Evolutionary conservation across 1,140 invertebrate species (phyloP).

Genomic region (Chironomus tepperi): DNA sequence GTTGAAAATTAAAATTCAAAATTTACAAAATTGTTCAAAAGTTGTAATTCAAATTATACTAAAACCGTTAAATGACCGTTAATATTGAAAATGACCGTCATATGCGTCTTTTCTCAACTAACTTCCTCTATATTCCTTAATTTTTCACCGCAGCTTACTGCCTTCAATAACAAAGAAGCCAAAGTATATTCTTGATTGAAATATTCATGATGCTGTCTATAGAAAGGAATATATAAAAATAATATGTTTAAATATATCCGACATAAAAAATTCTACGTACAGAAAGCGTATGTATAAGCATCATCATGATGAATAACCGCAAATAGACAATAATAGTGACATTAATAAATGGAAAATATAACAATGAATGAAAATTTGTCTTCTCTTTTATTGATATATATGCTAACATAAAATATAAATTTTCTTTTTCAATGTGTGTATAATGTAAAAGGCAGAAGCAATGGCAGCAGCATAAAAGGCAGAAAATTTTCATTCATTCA

Average conservation of each 20-base stretch:
- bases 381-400: constrained; percentile 10
- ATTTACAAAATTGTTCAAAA: too few species aligned
- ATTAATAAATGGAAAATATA: constrained; percentile 15
- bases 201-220: not conserved
- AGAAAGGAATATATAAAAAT: too few species aligned
- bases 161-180: too few species aligned
- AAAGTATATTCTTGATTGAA: not conserved
- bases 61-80: too few species aligned
- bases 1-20: too few species aligned
- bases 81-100: too few species aligned
- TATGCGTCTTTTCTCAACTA: too few species aligned
- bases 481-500: too few species aligned
- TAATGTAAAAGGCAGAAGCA: not conserved
- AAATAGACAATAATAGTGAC: constrained; percentile 16
- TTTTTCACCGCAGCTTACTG: too few species aligned
- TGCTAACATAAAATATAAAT: constrained; percentile 9
- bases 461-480: not conserved
- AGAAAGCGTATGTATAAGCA: not conserved
- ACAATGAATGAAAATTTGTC: constrained; percentile 20
- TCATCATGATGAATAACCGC: constrained; percentile 12
- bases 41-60: too few species aligned
- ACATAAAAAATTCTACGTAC: not conserved
- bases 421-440: not conserved
- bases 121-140: too few species aligned
- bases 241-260: too few species aligned